Percentiles rank a stretch among this genome's conserved stretches.
Conservation (phyloP, 2,888 invertebrate genomes). For the Melanchra persicariae region DNA sequence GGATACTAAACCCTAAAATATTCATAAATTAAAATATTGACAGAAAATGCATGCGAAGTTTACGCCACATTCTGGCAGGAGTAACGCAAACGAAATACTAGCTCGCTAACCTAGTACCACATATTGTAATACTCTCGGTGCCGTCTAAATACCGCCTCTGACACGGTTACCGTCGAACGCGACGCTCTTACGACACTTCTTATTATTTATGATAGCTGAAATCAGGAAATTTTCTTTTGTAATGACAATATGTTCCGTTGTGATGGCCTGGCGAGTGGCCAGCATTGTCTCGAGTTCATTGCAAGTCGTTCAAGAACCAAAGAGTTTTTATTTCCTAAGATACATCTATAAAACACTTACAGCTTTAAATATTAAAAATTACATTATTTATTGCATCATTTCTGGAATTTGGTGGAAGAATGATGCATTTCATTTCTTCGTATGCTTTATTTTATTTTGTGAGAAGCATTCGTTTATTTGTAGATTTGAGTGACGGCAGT, state of each 20-base stretch:
- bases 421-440: conserved; percentile 35
- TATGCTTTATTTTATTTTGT: conserved; percentile 1
- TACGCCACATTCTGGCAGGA: conserved; percentile 39
- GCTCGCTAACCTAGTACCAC: conserved; percentile 60
- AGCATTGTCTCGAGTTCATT: conserved; percentile 53
- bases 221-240: conserved; percentile 61
- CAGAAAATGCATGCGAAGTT: conserved; percentile 15
- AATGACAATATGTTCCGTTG: conserved; percentile 43
- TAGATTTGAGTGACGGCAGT: conserved; percentile 25
- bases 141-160: conserved; percentile 45
- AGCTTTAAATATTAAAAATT: conserved; percentile 35
- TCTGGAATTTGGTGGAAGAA: conserved; percentile 40
- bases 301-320: conserved; percentile 30
- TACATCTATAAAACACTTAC: conserved; percentile 44
- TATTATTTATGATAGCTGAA: conserved; percentile 64
- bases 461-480: conserved; percentile 23
- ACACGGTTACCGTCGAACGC: conserved; percentile 55
- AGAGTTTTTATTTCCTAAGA: conserved; percentile 19
- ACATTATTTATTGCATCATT: conserved; percentile 38
- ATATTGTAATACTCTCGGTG: conserved; percentile 52
- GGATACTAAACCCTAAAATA: conserved; percentile 21
- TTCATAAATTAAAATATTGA: conserved; percentile 31
- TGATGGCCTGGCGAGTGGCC: conserved; percentile 55
- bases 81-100: conserved; percentile 35
- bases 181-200: conserved; percentile 36